Base-by-base conservation (phyloP, 1,140 invertebrate genomes). In the Vollenhovia emeryi region DNA sequence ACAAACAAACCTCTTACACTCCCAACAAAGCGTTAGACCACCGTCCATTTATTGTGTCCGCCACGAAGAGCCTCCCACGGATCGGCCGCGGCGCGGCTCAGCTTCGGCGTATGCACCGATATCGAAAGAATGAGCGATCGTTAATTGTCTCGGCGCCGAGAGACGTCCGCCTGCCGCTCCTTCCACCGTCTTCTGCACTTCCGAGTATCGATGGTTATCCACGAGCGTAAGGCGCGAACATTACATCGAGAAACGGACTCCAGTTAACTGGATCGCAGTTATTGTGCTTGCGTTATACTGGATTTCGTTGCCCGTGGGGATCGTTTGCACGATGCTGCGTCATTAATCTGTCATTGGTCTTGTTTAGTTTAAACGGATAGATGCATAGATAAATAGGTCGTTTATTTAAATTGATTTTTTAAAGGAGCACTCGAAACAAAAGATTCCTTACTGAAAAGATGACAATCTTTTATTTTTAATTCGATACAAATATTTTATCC, bases 1-100 rank as follows among this genome's bases (percentile, higher is more conserved):
- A 86, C 91, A 91, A 91, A 91, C 88, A 87, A 91, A 89, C 84
- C 84, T 78, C 66, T 66, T 66, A 66, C 62, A 66, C 62, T 66
- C 62, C 40, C 62, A 66, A 45, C 62, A 66, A 66, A 66, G 57
- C 84, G 75, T 73, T 85, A 87, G 50, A 85, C 80, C 75, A 59
- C 80, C 75, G 84, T 90, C 75, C 89, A 80, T 89, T 90, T 87
- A 87, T 90, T 90, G 73, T 68, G 62, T 62, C 80, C 79, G 69
- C 83, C 74, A 30, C 84, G 87, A 71, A 76, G 71, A 79, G 43
- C 74, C 89, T 87, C 86, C 75, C 69, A 84, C 68, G 86, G 59
- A 50, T 57, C 74, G n/a, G 84, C 48, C n/a, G n/a, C n/a, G n/a
- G 43, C 73, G 62, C 50, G 30, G 27, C 59, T 64, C 76, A 27